Evolutionary conservation across 2,797 vertebrate genomes (phyloP), one percentile per base, ranked within the genome.

Genomic region (Rhinella marina): DNA sequence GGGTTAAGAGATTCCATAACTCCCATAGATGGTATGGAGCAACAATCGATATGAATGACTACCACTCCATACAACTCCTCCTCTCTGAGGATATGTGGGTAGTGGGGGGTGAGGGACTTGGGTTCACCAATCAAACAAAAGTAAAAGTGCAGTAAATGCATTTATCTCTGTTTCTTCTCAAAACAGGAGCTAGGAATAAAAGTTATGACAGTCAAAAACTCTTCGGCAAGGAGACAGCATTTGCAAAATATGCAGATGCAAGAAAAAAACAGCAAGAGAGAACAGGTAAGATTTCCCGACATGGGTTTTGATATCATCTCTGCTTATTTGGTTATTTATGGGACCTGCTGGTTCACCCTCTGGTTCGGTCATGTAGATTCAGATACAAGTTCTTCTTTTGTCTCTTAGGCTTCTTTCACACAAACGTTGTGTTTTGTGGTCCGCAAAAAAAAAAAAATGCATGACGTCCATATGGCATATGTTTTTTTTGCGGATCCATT

Each of bases 161-260:
- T 10, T 41, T 81, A 48, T n/a, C 29, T 81, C 29, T 88, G 82
- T 79, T 82, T 0, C 5, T 41, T 1, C 6, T 72, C 3, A 76
- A 76, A 0, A 72, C 92, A 94, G 93, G 91, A 89, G 82, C 85
- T 88, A 57, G 94, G 92, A 90, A 93, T 91, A 78, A 92, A 89
- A 78, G 90, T 68, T 7, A 90, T 90, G 19, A 85, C 52, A 76
- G 81, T 89, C 76, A 85, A 84, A 62, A 85, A 90, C 12, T 81
- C 85, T 52, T 84, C 91, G 56, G 91, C 92, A 82, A 94, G 91
- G 87, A 88, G 94, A 61, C 95, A 96, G 78, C 94, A 96, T 91
- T 89, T 95, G 41, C 93, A 95, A 87, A 95, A 96, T 83, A 93
- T 95, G 90, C 93, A 92, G 91, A 94, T 95, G 93, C 88, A 94